Base-by-base conservation (phyloP, 2,888 invertebrate species). In the Polia nebulosa region DNA sequence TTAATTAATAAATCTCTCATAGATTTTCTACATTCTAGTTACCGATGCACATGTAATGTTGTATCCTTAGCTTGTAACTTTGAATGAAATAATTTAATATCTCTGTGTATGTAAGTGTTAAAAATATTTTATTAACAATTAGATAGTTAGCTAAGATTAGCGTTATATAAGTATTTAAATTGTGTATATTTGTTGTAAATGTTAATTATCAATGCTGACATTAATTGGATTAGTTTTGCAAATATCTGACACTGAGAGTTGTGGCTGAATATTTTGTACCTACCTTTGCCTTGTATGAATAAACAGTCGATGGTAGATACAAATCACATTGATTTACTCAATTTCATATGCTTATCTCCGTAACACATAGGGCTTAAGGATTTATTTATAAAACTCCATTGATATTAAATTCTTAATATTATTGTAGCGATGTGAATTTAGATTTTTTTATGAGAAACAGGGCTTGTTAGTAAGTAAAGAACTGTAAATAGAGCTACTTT, bases 101-200 rank as follows among this genome's bases (percentile, higher is more conserved):
- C 67, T 85, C 63, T 61, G 62, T 84, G 70, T 90, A 88, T 84
- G 70, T 90, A 88, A 88, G 86, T 87, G 88, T 87, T 87, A 85
- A 85, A 85, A 85, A 86, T 89, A 86, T 88, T 90, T 86, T 84
- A 83, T 72, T 81, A 84, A 81, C 63, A 81, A 61, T 27, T 86
- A 87, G 77, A 75, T 89, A 89, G 82, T 79, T 88, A 87, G 78
- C 68, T 88, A 89, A 73, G 75, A 79, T 79, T 86, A 83, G 83
- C 78, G 80, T 77, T 82, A 85, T 80, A 76, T 86, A 87, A 82
- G 45, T 75, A 79, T 81, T 81, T 84, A 80, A n/a, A 79, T 68
- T 88, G 87, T 91, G 88, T 89, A 90, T 86, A 92, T 89, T 87
- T 87, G 87, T 86, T 92, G 91, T 91, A 91, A 86, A 89, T 88